Conservation (phyloP, 2,113 vertebrate genomes). For the Furnarius figulus region DNA sequence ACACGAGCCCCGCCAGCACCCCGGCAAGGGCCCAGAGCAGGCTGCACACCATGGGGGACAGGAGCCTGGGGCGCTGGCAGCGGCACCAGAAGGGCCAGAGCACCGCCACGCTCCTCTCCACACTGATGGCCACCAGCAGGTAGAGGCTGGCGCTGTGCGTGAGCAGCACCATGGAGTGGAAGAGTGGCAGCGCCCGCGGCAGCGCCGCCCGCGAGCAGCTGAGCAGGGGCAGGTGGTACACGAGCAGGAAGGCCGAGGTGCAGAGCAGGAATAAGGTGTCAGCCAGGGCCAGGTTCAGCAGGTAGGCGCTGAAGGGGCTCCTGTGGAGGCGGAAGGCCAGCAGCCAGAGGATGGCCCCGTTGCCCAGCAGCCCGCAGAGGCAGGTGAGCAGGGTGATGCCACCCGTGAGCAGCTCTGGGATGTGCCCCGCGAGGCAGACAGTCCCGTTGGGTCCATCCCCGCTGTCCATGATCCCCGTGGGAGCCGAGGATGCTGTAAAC, state of each 20-base stretch:
- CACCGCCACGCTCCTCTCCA: conserved; percentile 20
- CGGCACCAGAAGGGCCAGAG: conserved; percentile 47
- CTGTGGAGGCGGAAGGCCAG: neutral
- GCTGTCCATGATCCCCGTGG: accelerated
- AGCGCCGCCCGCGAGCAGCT: neutral
- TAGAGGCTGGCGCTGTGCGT: neutral
- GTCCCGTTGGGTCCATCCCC: neutral
- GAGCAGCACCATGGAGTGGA: conserved; percentile 2
- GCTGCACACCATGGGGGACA: neutral
- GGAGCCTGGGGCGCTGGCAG: neutral
- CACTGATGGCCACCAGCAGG: neutral
- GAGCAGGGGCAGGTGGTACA: neutral
- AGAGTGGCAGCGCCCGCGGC: neutral
- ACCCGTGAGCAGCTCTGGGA: neutral
- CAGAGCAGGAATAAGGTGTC: conserved; percentile 26
- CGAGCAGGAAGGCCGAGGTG: neutral
- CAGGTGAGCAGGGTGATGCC: neutral
- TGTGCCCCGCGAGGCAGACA: neutral
- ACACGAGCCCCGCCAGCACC: neutral
- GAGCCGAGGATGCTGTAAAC: accelerated
- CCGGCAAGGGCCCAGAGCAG: conserved; percentile 3
- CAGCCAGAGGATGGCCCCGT: conserved; percentile 25
- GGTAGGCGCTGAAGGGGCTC: conserved; percentile 2
- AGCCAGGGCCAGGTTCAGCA: neutral
- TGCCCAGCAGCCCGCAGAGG: conserved; percentile 16